Base-by-base conservation (phyloP, 2,797 vertebrate genomes). In the Sebastes flavidus region DNA sequence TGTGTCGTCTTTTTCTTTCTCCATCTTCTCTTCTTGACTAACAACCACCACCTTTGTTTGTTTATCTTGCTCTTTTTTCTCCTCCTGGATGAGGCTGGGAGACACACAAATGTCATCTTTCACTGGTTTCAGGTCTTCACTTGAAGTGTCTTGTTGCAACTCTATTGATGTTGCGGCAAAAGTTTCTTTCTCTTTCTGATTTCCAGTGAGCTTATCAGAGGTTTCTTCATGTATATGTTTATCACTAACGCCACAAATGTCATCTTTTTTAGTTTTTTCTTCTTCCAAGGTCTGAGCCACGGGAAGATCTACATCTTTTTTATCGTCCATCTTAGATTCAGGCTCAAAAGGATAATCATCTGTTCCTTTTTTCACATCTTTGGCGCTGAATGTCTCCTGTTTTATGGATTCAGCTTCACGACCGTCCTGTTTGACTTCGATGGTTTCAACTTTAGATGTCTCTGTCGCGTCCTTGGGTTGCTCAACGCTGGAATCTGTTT, bases 1-100 rank as follows among this genome's bases (percentile, higher is more conserved):
- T 6, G 94, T 22, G 1, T 94, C 94, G 42, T 95, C 94, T 66
- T 95, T 95, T 84, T 94, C 94, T 88, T 87, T 94, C 62, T 87
- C 92, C 59, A n/a, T 89, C 65, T 82, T 92, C 67, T 93, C 92
- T 16, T 89, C 86, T 25, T 71, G 80, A 72, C 61, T 42, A 29
- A 54, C 30, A 34, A 69, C 18, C 32, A 62, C 65, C 25, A 63
- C 65, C 24, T 72, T 83, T 34, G 18, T 61, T 30, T 80, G 77
- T 71, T 72, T 60, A 2, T 84, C 85, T 60, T 74, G 55, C 58
- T 84, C 75, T n/a, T 75, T 81, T 12, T 74, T 75, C n/a, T 83
- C 87, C 49, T 75, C 62, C 24, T 83, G 72, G 27, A 74, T 75
- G 29, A 56, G 38, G 20, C 62, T 56, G 11, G 70, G 24, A 65